Percentiles rank a stretch among this genome's conserved stretches.
These are phyloP conservation scores for Ctenodactylus gundi DNA, from an alignment of 2,113 vertebrate genomes.

Conservation along the genomic window DNA sequence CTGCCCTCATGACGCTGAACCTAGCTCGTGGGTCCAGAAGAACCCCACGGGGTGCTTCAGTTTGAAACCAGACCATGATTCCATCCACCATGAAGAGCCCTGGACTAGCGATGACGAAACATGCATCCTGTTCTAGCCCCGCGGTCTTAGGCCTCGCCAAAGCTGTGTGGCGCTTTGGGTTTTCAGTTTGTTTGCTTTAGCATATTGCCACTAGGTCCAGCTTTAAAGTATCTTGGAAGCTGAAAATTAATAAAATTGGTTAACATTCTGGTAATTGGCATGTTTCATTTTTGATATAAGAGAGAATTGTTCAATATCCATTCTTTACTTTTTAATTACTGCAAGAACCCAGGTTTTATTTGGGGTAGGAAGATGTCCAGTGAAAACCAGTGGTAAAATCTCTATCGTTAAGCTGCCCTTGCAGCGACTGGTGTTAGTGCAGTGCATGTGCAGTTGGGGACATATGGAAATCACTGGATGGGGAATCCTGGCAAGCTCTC, in stretches of 20 bases:
- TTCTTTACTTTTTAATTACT: neutral
- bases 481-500: neutral
- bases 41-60: neutral
- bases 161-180: neutral
- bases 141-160: neutral
- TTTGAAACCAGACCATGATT: neutral
- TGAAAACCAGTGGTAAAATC: neutral
- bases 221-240: conserved; percentile 1
- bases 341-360: neutral
- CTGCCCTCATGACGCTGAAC: neutral
- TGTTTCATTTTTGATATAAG: neutral
- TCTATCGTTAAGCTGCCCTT: neutral
- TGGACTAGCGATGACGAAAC: neutral
- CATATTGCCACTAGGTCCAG: neutral
- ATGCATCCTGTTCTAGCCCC: neutral
- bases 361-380: neutral
- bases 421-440: neutral
- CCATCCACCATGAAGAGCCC: neutral
- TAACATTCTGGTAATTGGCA: neutral
- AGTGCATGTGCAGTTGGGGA: neutral
- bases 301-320: neutral
- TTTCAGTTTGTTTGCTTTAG: neutral
- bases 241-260: neutral
- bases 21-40: neutral
- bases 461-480: neutral